Base-by-base conservation (phyloP, 2,888 invertebrate species). In the Cephus spinipes region DNA sequence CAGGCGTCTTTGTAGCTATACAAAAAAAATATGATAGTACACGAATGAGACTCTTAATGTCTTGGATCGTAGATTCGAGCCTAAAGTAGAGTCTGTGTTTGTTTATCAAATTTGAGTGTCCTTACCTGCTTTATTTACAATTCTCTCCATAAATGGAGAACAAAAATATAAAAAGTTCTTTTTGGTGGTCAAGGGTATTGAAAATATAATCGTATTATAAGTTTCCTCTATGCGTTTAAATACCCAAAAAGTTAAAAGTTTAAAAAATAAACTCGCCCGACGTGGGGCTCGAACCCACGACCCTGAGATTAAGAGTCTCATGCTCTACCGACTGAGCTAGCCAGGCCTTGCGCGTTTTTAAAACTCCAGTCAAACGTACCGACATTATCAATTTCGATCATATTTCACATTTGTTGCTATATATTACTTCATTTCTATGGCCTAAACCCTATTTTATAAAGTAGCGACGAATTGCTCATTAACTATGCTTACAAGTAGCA, bases 241-340 rank as follows among this genome's bases (percentile, higher is more conserved):
- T 0, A 23, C 2, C 6, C 6, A 40, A 23, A 23, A 6, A 40
- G 15, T 40, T 15, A 15, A 40, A 6, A 23, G 6, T 40, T 0
- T 1, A 0, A 23, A 40, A 23, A 9, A 40, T 6, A 55, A 23
- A 55, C 23, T 76, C 88, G 89, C 88, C 87, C 88, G 84, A 89
- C 88, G 88, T 87, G 88, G 88, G 88, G 88, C 89, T 90, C 88
- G 90, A 89, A 89, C 89, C 87, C 88, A 88, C 88, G 89, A 89
- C 88, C 88, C 88, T 89, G 88, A 89, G 89, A 89, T 89, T 89
- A 89, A 89, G 87, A 87, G 88, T 89, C 87, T 87, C 88, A 88
- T 89, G 87, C 89, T 89, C 89, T 89, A 88, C 88, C 87, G 86
- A 87, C 87, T 87, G 87, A 89, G 88, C 87, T 89, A 87, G 86